Base-by-base conservation (phyloP, 1,140 invertebrate species). In the Idris sp. region DNA sequence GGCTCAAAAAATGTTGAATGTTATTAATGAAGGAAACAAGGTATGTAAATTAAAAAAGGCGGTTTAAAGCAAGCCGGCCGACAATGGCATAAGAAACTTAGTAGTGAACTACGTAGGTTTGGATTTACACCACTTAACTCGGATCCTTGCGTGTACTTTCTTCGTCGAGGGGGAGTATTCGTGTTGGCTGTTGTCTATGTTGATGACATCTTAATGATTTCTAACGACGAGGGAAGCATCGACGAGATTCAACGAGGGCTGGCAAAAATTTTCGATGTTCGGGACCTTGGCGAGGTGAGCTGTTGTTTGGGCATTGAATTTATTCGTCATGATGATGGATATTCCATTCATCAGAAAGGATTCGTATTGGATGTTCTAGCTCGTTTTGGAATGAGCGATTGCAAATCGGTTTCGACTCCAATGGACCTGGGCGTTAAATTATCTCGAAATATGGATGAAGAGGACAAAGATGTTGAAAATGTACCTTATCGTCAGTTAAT, bases 321-420 rank as follows among this genome's bases (percentile, higher is more conserved):
- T n/a, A n/a, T 30, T 4, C 28, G 8, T 9, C 4, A n/a, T 4
- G 9, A 30, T 2, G 28, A 30, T 30, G 28, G 28, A 4, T 30
- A 4, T 8, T 5, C 28, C 4, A 30, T 30, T 30, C 22, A 16
- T 14, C 73, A 79, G 25, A 18, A 9, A 0, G 46, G 53, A 0
- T 74, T 64, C 18, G 22, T 61, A 2, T 11, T 46, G 3, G 53
- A 64, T 0, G 1, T 79, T 0, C 38, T 77, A 1, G 19, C 19
- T 0, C 44, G 72, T 8, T 79, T 78, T 14, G 31, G 41, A 0
- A 82, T 82, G 74, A 16, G 10, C 1, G 59, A 82, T 1, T 81
- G 76, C 30, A 81, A 81, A 5, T 44, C 74, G 0, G 65, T 79
- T 2, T 22, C 40, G 0, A 80, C 77, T 0, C 81, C 79, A 1